A percentile compares a stretch with the other conserved stretches of the same genome.
Conservation (phyloP, 2,888 invertebrate species). For the Drosophila recens region DNA sequence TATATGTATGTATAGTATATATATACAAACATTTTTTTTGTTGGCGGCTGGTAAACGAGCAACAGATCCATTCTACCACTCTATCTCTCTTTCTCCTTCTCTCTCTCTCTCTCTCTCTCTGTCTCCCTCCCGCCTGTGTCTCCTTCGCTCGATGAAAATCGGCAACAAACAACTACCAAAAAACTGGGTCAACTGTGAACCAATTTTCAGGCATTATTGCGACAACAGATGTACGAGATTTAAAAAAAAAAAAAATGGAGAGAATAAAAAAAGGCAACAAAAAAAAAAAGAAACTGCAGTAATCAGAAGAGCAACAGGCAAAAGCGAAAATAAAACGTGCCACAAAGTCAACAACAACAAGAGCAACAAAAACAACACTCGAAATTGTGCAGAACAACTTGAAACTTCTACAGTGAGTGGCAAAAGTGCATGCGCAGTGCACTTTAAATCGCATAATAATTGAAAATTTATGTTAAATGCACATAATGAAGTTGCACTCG, state of each 20-base stretch:
- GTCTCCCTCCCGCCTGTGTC: background rate
- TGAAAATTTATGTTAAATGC: constrained; percentile 79
- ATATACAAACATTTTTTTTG: constrained; percentile 19
- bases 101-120: constrained; percentile 15
- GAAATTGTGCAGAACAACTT: constrained; percentile 52
- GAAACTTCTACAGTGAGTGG: constrained; percentile 58
- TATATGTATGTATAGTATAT: constrained; percentile 6
- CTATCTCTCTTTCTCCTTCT: constrained; percentile 13
- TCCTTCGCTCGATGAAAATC: constrained; percentile 21
- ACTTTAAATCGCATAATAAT: constrained; percentile 81
- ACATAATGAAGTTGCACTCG: constrained; percentile 79
- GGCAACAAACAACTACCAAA: constrained; percentile 48
- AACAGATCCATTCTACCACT: constrained; percentile 57
- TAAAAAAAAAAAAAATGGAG: constrained; percentile 24
- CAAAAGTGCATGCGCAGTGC: constrained; percentile 63
- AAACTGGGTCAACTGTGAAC: constrained; percentile 78
- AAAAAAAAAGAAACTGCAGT: constrained; percentile 64
- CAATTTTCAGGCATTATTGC: constrained; percentile 77
- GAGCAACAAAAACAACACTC: constrained; percentile 13
- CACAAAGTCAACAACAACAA: constrained; percentile 46
- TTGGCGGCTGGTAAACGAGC: constrained; percentile 59
- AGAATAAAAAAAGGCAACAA: constrained; percentile 30
- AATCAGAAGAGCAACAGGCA: constrained; percentile 48
- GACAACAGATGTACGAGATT: constrained; percentile 73
- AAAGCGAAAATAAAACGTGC: constrained; percentile 73